Percentiles rank a stretch among this genome's conserved stretches.
phyloP scores from a whole-genome alignment of 2,113 vertebrate species.

The Dipodomys merriami region DNA sequence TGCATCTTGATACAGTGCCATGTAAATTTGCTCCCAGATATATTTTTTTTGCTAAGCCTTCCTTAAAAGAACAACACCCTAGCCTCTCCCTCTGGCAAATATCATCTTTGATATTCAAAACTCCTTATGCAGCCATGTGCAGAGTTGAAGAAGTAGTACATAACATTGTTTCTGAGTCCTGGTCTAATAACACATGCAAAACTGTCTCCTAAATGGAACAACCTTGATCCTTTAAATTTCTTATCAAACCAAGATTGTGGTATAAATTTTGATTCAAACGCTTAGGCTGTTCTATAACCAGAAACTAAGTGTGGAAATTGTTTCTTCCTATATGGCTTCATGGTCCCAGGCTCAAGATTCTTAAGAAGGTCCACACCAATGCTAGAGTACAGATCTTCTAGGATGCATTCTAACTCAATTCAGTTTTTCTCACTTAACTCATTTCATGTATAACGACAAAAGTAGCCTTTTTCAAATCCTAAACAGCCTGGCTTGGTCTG shows the following conservation, averaged over 20 bases:
- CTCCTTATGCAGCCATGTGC: not conserved
- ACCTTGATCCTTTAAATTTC: constrained; percentile 23
- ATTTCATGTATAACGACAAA: not conserved
- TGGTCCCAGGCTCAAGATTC: not conserved
- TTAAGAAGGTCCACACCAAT: not conserved
- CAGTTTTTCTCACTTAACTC: not conserved
- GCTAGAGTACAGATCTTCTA: not conserved
- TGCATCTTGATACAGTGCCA: constrained; percentile 9
- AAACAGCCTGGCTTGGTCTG: not conserved
- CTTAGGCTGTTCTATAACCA: not conserved
- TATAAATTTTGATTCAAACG: not conserved
- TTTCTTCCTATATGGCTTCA: not conserved
- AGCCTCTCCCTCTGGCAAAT: constrained; percentile 13
- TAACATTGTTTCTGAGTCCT: not conserved
- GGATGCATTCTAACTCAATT: not conserved
- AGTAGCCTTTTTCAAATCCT: not conserved
- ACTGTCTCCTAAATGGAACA: constrained; percentile 4
- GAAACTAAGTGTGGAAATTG: not conserved
- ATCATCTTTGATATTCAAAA: constrained; percentile 48
- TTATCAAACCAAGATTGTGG: not conserved
- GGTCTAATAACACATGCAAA: not conserved
- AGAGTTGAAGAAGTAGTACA: constrained; percentile 36
- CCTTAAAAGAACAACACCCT: constrained; percentile 47
- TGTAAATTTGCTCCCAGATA: constrained; percentile 54
- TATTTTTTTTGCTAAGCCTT: constrained; percentile 53